These are phyloP conservation scores for Mythimna pallens DNA, from an alignment of 2,888 invertebrate genomes.

Conservation along the genomic window DNA sequence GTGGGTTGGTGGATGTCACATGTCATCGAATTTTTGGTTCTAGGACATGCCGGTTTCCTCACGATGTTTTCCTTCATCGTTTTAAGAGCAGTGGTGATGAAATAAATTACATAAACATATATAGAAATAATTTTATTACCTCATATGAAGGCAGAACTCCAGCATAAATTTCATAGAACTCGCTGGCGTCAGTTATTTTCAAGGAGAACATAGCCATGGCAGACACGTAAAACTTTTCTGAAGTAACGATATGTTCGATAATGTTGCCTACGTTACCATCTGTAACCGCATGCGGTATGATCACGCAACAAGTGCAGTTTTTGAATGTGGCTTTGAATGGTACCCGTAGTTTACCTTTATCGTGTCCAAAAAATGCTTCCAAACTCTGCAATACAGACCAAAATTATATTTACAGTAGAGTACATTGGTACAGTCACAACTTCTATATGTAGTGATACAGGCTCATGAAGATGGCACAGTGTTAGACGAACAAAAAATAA, in stretches of 20 bases:
- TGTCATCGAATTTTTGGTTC: no score
- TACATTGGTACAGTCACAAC: no score
- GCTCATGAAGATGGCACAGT: no score
- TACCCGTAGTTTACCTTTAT: slow-evolving; percentile 78
- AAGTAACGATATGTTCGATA: slow-evolving; percentile 93
- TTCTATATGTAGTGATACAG: no score
- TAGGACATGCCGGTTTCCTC: no score
- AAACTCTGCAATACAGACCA: slow-evolving; percentile 70
- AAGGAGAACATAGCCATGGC: slow-evolving; percentile 95
- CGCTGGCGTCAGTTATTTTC: slow-evolving; percentile 94
- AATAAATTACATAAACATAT: no score
- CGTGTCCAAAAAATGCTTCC: slow-evolving; percentile 81
- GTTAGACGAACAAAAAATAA: no score
- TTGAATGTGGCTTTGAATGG: slow-evolving; percentile 89
- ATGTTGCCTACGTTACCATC: slow-evolving; percentile 94
- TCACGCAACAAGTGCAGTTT: slow-evolving; percentile 94
- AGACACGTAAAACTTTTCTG: slow-evolving; percentile 93
- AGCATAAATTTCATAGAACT: slow-evolving; percentile 97
- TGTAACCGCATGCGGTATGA: slow-evolving; percentile 97
- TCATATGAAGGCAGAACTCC: slow-evolving; percentile 95
- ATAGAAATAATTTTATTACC: slow-evolving; percentile 74
- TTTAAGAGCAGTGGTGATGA: no score
- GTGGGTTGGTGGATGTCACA: no score
- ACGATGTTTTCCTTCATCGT: no score
- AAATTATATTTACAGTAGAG: no score